Conservation (phyloP, 37 sponge, comb jelly and placozoan genomes). For the Amphimedon queenslandica region DNA sequence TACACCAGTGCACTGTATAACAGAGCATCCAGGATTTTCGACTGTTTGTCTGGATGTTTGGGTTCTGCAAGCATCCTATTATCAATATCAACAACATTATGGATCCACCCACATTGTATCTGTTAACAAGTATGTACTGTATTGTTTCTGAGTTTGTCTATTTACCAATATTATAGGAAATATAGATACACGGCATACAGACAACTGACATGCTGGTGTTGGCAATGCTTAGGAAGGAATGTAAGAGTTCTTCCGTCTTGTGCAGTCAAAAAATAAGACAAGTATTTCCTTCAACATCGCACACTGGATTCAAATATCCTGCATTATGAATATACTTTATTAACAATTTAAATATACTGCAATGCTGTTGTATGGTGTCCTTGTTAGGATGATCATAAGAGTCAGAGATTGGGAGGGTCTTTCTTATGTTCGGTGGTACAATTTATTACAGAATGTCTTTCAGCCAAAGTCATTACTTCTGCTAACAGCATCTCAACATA, state of each 20-base stretch:
- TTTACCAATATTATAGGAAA: neutral
- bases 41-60: conserved; percentile 45
- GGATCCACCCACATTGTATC: neutral
- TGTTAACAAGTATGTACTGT: neutral
- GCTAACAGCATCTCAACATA: neutral
- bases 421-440: neutral
- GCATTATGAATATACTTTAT: too few relatives aligned
- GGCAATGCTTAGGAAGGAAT: too few relatives aligned
- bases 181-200: conserved; percentile 11
- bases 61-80: conserved; percentile 51
- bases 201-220: conserved; percentile 26
- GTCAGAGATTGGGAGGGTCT: neutral
- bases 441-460: neutral
- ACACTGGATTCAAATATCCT: too few relatives aligned
- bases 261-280: too few relatives aligned
- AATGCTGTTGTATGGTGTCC: too few relatives aligned
- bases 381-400: neutral
- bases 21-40: conserved; percentile 47
- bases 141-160: neutral
- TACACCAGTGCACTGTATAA: conserved; percentile 10
- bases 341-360: too few relatives aligned
- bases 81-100: conserved; percentile 21
- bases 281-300: too few relatives aligned
- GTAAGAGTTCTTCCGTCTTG: too few relatives aligned
- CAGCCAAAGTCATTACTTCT: neutral